Base-by-base conservation (phyloP, 1,140 invertebrate species). In the Agrypnia vestita region DNA sequence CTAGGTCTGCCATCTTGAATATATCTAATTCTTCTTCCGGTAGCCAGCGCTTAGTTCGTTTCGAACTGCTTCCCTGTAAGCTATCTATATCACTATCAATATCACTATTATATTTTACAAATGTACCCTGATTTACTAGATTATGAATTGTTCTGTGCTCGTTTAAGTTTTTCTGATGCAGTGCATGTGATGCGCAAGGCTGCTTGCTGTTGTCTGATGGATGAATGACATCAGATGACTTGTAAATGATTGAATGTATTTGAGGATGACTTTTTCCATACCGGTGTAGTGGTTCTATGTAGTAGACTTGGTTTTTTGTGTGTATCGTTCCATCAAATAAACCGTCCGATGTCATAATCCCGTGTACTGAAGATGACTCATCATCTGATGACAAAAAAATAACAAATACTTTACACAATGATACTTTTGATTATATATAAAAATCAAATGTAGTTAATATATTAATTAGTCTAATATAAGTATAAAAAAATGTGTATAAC, bases 291-390 rank as follows among this genome's bases (percentile, higher is more conserved):
- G 96, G 96, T 87, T 98, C 97, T 69, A 98, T 92, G 86, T 97
- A 97, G 88, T 94, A 95, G 77, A 96, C 94, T 82, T 96, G 94
- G 56, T 91, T 86, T 15, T 89, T 87, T 0, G 96, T 96, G 80
- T 92, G 91, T 78, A 98, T 94, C 21, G 94, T 95, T 15, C 96
- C 97, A 86, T 98, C 97, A 85, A 98, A 96, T 21, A 97, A 89
- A 76, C 97, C 97, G 69, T 97, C 94, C 61, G 91, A 90, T 74
- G 96, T 97, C 61, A 98, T 91, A 78, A 98, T 89, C 21, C 96
- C 97, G 84, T 96, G 93, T 35, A 97, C 96, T 72, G 92, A 86
- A n/a, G 96, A 93, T n/a, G 90, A 89, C 73, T 96, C 94, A 84
- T 97, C 96, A 90, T 94, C 95, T 96, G 91, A 3, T 92, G 92